Evolutionary conservation across 1,140 invertebrate genomes (phyloP), one percentile per base, ranked within the genome.

Genomic region (Drosophila gunungcola): DNA sequence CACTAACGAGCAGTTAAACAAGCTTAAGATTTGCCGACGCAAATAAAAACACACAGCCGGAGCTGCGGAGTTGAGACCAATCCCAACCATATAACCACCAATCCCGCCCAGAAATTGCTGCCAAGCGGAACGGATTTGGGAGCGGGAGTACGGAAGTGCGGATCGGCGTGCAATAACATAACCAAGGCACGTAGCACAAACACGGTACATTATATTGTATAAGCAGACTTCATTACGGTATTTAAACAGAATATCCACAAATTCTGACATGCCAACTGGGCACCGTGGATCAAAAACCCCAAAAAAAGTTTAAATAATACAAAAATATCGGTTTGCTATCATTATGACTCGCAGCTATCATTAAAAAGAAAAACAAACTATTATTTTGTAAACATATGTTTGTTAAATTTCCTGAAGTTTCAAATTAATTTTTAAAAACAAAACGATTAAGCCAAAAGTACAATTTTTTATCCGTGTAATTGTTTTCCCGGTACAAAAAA

Each of bases 211-310:
- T 91, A 91, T 91, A 91, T 91, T 89, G 84, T 91, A 89, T 91
- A 91, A 91, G 89, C 89, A 91, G 89, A 91, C 89, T 91, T 91
- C 89, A 91, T 91, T 91, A 91, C 89, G 84, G 81, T 91, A 91
- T 91, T 91, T 91, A 91, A 91, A 89, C 84, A 91, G 89, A 91
- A 82, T 82, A 85, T 91, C 84, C 80, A 89, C 80, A 89, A 89
- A 80, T 89, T 80, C 84, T 89, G 84, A 78, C 84, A 89, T 89
- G 77, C 84, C 81, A 74, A 85, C 78, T 79, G 65, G 51, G 46
- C 62, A 82, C 80, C 58, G 73, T 82, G 80, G 80, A 36, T 16
- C 52, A 5, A 4, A 16, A 42, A 63, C 32, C 9, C 6, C 16
- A 12, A 25, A 29, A 29, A 55, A 25, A 3, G 10, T 10, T 11